Percentiles rank a stretch among this genome's conserved stretches.
Evolutionary conservation across 2,113 vertebrate genomes (phyloP).

Genomic region (Callospermophilus lateralis): DNA sequence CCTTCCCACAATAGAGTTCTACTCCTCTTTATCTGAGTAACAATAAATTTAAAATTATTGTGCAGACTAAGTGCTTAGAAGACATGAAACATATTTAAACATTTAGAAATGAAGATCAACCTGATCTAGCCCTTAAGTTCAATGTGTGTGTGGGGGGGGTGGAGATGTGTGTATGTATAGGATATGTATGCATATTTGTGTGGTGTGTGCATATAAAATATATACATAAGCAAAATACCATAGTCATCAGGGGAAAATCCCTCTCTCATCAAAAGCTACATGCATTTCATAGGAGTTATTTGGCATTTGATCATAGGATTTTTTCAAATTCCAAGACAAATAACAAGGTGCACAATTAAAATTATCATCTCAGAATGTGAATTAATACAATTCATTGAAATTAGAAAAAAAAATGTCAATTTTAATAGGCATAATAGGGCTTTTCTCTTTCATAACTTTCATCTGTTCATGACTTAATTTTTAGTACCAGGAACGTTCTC

Average conservation of each 20-base stretch:
- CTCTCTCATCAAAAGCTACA: neutral
- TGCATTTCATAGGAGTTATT: neutral
- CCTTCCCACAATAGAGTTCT: slow-evolving; percentile 45
- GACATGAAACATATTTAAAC: neutral
- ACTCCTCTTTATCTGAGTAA: neutral
- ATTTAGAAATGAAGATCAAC: neutral
- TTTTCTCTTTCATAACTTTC: too few relatives aligned
- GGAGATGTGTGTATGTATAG: neutral
- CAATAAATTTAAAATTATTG: slow-evolving; percentile 61
- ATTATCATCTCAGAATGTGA: neutral
- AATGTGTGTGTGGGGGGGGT: neutral
- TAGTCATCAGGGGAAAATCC: fast-evolving
- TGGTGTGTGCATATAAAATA: neutral
- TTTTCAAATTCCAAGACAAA: neutral
- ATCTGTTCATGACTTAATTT: fast-evolving
- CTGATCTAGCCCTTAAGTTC: neutral
- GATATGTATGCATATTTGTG: neutral
- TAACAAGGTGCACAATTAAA: neutral
- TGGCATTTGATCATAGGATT: neutral
- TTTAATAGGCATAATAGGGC: neutral
- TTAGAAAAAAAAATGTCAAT: neutral
- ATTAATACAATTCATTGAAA: neutral
- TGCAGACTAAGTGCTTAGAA: neutral
- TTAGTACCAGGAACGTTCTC: neutral
- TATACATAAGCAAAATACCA: neutral